These are phyloP conservation scores for Zygaena filipendulae DNA, from an alignment of 2,888 invertebrate genomes.

Conservation along the genomic window DNA sequence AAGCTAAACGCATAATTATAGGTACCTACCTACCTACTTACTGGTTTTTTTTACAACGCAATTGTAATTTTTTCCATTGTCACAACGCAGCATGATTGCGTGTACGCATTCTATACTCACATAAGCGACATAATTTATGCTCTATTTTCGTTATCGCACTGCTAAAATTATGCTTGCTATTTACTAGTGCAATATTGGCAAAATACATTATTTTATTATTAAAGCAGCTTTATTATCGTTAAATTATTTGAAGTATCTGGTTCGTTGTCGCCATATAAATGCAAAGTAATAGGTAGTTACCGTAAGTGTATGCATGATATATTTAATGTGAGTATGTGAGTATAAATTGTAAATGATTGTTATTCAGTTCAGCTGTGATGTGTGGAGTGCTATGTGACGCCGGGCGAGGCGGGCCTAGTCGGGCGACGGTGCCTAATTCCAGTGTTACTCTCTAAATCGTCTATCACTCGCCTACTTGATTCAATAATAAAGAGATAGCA, in stretches of 20 bases:
- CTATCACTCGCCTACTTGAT: conserved; percentile 29
- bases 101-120: conserved; percentile 40
- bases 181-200: conserved; percentile 25
- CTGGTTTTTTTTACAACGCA: too few species aligned
- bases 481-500: too few species aligned
- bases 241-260: too few species aligned
- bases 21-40: conserved; percentile 14
- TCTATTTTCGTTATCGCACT: conserved; percentile 59
- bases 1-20: too few species aligned
- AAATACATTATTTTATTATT: conserved; percentile 6
- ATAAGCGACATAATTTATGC: conserved; percentile 52
- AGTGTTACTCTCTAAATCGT: too few species aligned
- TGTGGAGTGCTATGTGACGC: conserved; percentile 33
- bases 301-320: conserved; percentile 3
- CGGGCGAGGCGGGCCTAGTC: conserved; percentile 21
- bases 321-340: background rate
- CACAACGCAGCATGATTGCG: conserved; percentile 45
- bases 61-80: conserved; percentile 45
- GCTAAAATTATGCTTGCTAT: conserved; percentile 40
- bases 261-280: too few species aligned
- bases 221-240: too few species aligned
- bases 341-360: conserved; percentile 21
- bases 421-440: conserved; percentile 19
- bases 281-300: too few species aligned
- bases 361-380: conserved; percentile 35